These are phyloP conservation scores for Tricholaema leucomelas DNA, from an alignment of 2,113 vertebrate genomes.

Conservation along the genomic window DNA sequence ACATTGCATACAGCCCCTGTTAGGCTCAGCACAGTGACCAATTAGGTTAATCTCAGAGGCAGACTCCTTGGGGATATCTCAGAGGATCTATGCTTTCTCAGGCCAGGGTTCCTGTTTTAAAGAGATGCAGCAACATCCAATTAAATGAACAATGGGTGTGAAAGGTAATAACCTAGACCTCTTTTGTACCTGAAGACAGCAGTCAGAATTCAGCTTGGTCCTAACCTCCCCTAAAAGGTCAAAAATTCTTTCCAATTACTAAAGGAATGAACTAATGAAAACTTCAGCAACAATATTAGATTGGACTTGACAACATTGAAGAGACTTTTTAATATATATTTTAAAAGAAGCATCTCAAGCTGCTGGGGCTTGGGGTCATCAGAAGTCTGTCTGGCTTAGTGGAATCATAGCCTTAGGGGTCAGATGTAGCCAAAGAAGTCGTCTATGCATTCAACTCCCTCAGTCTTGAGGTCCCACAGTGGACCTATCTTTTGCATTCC, in stretches of 20 bases:
- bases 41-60: constrained; percentile 69
- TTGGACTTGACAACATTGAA: not conserved
- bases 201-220: constrained; percentile 38
- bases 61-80: constrained; percentile 32
- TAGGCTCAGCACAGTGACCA: constrained; percentile 59
- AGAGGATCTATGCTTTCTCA: constrained; percentile 28
- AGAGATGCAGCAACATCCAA: constrained; percentile 43
- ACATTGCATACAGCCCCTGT: not conserved
- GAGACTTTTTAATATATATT: not conserved
- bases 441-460: not conserved
- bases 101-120: constrained; percentile 40
- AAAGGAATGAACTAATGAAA: constrained; percentile 24
- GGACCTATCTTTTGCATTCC: not conserved
- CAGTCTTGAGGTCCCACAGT: not conserved
- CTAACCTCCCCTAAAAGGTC: constrained; percentile 37
- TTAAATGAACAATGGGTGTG: constrained; percentile 48
- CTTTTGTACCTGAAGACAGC: constrained; percentile 34
- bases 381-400: not conserved
- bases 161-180: constrained; percentile 53
- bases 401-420: not conserved
- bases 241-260: constrained; percentile 53
- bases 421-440: not conserved
- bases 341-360: not conserved
- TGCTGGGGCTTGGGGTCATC: not conserved
- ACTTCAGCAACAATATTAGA: constrained; percentile 27